These are phyloP conservation scores for Meriones psammophilus DNA, from an alignment of 2,797 vertebrate genomes.

Conservation along the genomic window DNA sequence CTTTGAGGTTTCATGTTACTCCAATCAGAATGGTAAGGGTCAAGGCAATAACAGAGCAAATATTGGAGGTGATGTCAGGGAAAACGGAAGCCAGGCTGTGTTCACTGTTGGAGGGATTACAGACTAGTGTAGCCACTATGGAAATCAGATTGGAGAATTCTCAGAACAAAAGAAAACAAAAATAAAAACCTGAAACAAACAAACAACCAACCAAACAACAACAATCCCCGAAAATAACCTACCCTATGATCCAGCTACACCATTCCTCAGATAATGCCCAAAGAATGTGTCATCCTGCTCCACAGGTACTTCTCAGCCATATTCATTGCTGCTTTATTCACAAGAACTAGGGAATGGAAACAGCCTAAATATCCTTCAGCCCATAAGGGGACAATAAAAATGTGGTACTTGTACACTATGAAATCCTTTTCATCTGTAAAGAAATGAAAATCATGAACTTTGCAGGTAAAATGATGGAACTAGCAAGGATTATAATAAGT, in stretches of 20 bases:
- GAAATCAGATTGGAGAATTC: neutral
- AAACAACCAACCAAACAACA: neutral
- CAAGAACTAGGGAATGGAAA: neutral
- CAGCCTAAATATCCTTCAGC: neutral
- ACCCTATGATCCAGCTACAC: neutral
- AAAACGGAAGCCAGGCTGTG: neutral
- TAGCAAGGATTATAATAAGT: neutral
- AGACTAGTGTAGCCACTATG: neutral
- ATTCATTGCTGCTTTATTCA: neutral
- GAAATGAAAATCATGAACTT: neutral
- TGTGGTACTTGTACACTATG: neutral
- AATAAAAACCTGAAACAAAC: neutral
- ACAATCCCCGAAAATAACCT: neutral
- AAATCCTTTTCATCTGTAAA: neutral
- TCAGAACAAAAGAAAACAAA: neutral
- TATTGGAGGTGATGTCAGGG: neutral
- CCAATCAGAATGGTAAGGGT: neutral
- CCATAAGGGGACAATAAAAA: neutral
- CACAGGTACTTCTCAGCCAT: neutral
- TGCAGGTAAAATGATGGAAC: neutral
- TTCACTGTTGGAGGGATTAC: neutral
- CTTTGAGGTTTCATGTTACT: neutral
- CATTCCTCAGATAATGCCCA: neutral
- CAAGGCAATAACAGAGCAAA: neutral
- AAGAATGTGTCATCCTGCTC: too few species aligned